phyloP scores from a whole-genome alignment of 2,888 invertebrate genomes.

The Protophormia terraenovae region DNA sequence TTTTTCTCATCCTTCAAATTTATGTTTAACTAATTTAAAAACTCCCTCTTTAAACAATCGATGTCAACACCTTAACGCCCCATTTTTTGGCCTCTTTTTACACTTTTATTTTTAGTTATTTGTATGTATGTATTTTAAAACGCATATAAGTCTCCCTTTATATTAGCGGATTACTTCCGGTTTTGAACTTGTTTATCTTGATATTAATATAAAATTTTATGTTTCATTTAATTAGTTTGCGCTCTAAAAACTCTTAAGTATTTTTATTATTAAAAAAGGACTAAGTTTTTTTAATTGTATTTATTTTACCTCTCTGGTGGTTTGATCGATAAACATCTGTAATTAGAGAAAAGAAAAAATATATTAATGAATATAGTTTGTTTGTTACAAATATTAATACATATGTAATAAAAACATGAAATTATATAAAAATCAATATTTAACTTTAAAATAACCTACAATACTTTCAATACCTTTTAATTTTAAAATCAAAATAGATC shows the following conservation, averaged over 20 bases:
- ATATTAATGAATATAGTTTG: constrained; percentile 38
- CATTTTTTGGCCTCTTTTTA: not conserved
- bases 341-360: constrained; percentile 84
- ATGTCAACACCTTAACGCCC: constrained; percentile 63
- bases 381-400: too few relatives aligned
- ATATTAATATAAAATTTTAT: not conserved
- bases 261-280: constrained; percentile 74
- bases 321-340: constrained; percentile 89
- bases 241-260: constrained; percentile 81
- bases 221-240: constrained; percentile 68
- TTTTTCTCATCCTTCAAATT: constrained; percentile 22
- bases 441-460: too few relatives aligned
- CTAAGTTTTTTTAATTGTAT: constrained; percentile 61
- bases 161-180: constrained; percentile 42
- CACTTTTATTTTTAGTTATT: not conserved
- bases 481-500: too few relatives aligned
- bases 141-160: not conserved
- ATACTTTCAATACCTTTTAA: too few relatives aligned
- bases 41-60: constrained; percentile 37
- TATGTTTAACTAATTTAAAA: constrained; percentile 7
- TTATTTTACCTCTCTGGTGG: constrained; percentile 87
- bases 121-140: not conserved
- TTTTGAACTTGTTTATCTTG: constrained; percentile 35
- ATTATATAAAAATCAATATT: too few relatives aligned
- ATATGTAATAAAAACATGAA: too few relatives aligned